phyloP scores from a whole-genome alignment of 2,113 vertebrate genomes.

The Gallinago jamesoni region DNA sequence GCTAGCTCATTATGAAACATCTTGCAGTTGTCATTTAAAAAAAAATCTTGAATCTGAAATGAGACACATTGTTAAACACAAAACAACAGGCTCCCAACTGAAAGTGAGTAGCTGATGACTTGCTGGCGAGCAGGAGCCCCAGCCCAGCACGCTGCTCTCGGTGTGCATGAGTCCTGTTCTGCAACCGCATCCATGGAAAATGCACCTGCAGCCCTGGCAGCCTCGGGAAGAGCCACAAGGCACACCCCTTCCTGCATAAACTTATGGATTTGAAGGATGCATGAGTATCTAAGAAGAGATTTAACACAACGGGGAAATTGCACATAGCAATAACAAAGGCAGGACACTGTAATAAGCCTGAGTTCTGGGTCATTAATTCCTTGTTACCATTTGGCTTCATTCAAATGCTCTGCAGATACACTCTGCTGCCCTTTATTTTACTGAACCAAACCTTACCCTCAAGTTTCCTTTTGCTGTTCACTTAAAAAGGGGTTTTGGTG shows the following conservation, averaged over 20 bases:
- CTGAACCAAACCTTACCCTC: background rate
- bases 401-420: background rate
- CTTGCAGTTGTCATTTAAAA: constrained; percentile 9
- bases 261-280: background rate
- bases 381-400: background rate
- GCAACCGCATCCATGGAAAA: background rate
- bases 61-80: background rate
- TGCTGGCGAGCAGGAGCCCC: background rate
- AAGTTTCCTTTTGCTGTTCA: background rate
- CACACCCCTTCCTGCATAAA: too few relatives aligned
- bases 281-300: background rate
- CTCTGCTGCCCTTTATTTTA: background rate
- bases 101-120: background rate
- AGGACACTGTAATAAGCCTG: background rate
- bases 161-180: background rate
- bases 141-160: rapidly evolving
- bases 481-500: background rate
- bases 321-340: background rate
- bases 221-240: rapidly evolving
- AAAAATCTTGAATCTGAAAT: background rate
- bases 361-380: background rate
- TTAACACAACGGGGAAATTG: background rate
- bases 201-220: background rate
- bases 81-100: background rate
- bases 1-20: background rate